Conservation (phyloP, 1,140 invertebrate genomes). For the Fragariocoptes setiger region DNA sequence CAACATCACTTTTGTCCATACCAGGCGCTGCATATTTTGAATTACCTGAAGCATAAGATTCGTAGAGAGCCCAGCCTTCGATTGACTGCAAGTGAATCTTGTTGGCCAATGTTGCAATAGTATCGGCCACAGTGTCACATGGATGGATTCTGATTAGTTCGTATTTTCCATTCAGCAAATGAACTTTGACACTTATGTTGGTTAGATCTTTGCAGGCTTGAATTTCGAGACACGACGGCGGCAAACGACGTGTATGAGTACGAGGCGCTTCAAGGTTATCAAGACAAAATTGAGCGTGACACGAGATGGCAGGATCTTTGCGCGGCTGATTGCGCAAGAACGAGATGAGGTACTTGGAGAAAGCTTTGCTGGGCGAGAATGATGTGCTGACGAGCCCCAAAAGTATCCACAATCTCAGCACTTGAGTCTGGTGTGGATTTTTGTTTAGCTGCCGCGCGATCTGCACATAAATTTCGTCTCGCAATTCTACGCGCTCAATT, state of each 20-base stretch:
- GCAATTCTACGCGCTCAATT: slow-evolving; percentile 49
- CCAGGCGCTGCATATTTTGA: background rate
- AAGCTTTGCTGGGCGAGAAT: slow-evolving; percentile 58
- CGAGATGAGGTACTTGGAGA: slow-evolving; percentile 44
- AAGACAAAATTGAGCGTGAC: slow-evolving; percentile 67
- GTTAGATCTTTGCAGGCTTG: slow-evolving; percentile 60
- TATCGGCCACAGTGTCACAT: slow-evolving; percentile 63
- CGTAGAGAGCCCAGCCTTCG: slow-evolving; percentile 76
- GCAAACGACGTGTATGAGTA: slow-evolving; percentile 30
- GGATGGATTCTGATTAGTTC: slow-evolving; percentile 83
- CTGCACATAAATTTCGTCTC: slow-evolving; percentile 63
- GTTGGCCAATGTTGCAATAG: slow-evolving; percentile 52
- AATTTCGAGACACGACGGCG: slow-evolving; percentile 67
- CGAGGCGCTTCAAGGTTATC: slow-evolving; percentile 64
- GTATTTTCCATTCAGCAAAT: slow-evolving; percentile 71
- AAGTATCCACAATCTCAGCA: slow-evolving; percentile 43
- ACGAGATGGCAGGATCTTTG: slow-evolving; percentile 27
- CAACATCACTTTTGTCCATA: slow-evolving; percentile 5
- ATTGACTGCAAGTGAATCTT: slow-evolving; percentile 46
- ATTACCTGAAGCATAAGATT: slow-evolving; percentile 11
- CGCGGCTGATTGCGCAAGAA: slow-evolving; percentile 38
- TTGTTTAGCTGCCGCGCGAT: slow-evolving; percentile 50
- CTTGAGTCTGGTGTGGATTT: slow-evolving; percentile 43
- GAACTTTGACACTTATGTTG: slow-evolving; percentile 72
- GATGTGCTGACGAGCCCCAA: slow-evolving; percentile 58